Evolutionary conservation across 2,888 invertebrate species (phyloP).

Genomic region (Polymixis flavicincta): DNA sequence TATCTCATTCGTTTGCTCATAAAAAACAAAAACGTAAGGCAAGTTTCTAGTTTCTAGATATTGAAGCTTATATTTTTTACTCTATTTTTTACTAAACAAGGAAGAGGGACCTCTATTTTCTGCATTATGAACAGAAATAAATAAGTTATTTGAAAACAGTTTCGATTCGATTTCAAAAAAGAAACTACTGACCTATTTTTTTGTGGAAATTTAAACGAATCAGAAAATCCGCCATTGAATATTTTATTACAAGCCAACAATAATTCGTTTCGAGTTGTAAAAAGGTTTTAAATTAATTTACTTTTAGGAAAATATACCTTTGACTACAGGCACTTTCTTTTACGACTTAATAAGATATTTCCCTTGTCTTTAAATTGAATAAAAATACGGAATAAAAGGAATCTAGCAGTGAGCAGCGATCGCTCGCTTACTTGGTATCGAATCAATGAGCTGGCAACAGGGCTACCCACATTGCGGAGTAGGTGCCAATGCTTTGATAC

Average conservation of each 20-base stretch:
- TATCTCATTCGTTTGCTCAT: background rate
- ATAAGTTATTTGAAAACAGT: background rate
- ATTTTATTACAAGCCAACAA: background rate
- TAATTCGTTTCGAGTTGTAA: background rate
- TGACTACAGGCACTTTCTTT: background rate
- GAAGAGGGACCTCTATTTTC: background rate
- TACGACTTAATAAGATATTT: constrained; percentile 8
- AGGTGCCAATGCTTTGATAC: constrained; percentile 35
- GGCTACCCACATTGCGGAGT: constrained; percentile 14
- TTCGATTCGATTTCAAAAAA: background rate
- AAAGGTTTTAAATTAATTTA: background rate
- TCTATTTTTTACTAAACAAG: background rate
- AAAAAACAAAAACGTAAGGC: background rate
- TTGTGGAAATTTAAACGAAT: background rate
- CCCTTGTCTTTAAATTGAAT: constrained; percentile 12
- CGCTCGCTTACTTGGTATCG: constrained; percentile 38
- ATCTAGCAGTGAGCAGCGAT: constrained; percentile 19
- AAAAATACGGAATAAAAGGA: constrained; percentile 15
- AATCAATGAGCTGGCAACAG: constrained; percentile 47
- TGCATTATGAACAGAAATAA: background rate
- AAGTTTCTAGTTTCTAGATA: background rate
- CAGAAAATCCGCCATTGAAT: background rate
- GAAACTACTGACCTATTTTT: background rate
- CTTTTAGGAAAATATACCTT: background rate
- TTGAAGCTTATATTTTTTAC: background rate